Percentiles rank a stretch among this genome's conserved stretches.
Evolutionary conservation across 1,140 invertebrate species (phyloP).

Genomic region (Drosophila bocqueti): DNA sequence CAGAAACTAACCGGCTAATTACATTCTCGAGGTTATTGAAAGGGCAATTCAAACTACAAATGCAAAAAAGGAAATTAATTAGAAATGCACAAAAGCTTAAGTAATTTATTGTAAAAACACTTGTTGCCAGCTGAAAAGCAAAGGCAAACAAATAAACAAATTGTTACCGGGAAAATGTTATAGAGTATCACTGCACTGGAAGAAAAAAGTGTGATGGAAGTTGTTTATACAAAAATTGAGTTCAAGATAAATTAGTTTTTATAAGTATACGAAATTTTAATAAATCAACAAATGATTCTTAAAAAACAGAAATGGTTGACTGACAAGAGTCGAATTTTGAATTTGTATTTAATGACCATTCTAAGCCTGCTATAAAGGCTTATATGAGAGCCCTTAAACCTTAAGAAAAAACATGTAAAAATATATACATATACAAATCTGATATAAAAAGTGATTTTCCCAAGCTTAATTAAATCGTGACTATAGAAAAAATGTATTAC

Average conservation of each 20-base stretch:
- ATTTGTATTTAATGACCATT: too few relatives aligned
- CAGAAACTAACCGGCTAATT: slow-evolving; percentile 6
- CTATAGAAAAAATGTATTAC: not conserved
- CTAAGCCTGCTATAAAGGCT: too few relatives aligned
- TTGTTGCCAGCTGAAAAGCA: slow-evolving; percentile 17
- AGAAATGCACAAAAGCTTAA: not conserved
- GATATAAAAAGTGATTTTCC: too few relatives aligned
- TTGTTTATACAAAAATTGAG: not conserved
- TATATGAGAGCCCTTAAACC: not conserved
- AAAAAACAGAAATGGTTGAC: not conserved
- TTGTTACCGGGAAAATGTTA: not conserved
- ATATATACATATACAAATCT: too few relatives aligned
- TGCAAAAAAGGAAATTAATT: not conserved
- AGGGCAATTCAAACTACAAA: not conserved
- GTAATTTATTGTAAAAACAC: slow-evolving; percentile 5
- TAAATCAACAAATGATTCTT: not conserved
- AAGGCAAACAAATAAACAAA: slow-evolving; percentile 2
- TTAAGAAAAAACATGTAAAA: not conserved
- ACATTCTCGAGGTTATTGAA: not conserved
- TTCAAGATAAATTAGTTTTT: not conserved
- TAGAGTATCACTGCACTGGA: not conserved
- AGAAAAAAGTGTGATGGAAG: not conserved
- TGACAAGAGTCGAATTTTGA: too few relatives aligned
- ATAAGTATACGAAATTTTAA: too few relatives aligned
- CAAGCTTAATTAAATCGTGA: not conserved